These are phyloP conservation scores for Pipistrellus kuhlii DNA, from an alignment of 2,797 vertebrate genomes.

Conservation along the genomic window DNA sequence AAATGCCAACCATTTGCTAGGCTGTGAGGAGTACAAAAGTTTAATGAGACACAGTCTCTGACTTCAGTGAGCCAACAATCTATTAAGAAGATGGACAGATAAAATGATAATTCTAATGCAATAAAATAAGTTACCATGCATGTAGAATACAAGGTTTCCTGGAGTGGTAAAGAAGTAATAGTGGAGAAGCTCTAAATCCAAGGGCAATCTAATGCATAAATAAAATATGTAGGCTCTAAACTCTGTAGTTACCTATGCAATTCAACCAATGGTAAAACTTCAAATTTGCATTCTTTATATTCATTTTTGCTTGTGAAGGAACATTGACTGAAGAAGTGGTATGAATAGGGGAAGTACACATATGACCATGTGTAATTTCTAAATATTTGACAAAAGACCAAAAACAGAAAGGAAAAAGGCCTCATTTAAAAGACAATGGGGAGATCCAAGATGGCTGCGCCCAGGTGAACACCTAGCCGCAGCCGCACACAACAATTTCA, in stretches of 20 bases:
- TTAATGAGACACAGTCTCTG: not conserved
- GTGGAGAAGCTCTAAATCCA: not conserved
- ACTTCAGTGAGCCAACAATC: not conserved
- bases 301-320: slow-evolving; percentile 27
- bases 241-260: not conserved
- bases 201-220: not conserved
- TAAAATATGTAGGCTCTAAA: not conserved
- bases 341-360: not conserved
- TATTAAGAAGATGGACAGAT: not conserved
- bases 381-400: not conserved
- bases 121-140: not conserved
- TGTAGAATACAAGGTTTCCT: not conserved
- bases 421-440: not conserved
- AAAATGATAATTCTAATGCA: not conserved
- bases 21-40: not conserved
- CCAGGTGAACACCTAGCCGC: too few species aligned
- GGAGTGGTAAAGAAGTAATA: not conserved
- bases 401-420: slow-evolving; percentile 10
- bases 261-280: not conserved
- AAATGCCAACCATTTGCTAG: not conserved
- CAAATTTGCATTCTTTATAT: not conserved
- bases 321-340: not conserved
- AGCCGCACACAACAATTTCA: too few species aligned
- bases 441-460: too few species aligned
- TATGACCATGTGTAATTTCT: not conserved